Evolutionary conservation across 2,113 vertebrate genomes (phyloP), one percentile per base, ranked within the genome.

Genomic region (Toxostoma redivivum): DNA sequence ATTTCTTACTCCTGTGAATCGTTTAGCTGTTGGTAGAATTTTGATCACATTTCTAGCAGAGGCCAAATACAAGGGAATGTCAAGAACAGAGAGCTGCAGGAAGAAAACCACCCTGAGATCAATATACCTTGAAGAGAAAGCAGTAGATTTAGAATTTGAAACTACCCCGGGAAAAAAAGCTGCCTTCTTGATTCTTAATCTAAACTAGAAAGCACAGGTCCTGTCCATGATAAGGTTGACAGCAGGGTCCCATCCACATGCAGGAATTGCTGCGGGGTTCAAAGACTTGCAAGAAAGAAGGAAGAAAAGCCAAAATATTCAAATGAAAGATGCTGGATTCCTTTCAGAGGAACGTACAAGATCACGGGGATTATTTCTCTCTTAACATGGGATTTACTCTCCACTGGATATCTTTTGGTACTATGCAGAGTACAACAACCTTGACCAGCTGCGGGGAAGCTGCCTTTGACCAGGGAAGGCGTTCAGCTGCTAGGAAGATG

Each of bases 391-490:
- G 66, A 53, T 94, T 96, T 94, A 24, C 65, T 88, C 54, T 81
- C 70, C n/a, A 27, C 21, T 62, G 77, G 85, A 61, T 27, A 74
- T 27, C 5, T 62, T 89, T 74, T 31, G 31, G 50, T 70, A n/a
- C 54, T 42, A 24, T 37, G 25, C 51, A 65, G 44, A 82, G 80
- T 16, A 38, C 87, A 72, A 30, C 24, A 80, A 56, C 53, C 38
- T 58, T 77, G 65, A 67, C 47, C 38, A 40, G 35, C 86, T 37
- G 22, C 78, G 87, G 79, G 64, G 42, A 84, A 88, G 44, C 44
- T 95, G 67, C 92, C 83, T 95, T 84, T 92, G 84, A 69, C n/a
- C 5, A 23, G 88, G 86, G 70, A 83, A 93, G 79, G 69, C 30
- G 30, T 56, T 94, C 72, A 50, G 79, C 69, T 69, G 23, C 91